phyloP scores from a whole-genome alignment of 2,888 invertebrate genomes.

The Thalpophila matura region DNA sequence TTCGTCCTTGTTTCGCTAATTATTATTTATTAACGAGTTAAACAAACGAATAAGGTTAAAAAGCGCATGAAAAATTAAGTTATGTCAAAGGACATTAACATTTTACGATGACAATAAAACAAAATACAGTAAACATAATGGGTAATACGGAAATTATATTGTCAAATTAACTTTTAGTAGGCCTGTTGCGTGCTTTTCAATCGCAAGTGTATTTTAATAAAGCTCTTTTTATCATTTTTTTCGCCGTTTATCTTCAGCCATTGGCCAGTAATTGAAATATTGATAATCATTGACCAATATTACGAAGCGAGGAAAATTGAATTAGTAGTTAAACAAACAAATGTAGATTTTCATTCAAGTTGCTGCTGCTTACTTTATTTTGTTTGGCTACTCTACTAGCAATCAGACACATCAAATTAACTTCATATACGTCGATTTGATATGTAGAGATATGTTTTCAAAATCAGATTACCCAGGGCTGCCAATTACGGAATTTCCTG shows the following conservation, averaged over 20 bases:
- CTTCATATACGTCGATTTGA: conserved; percentile 37
- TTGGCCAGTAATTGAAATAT: too few species aligned
- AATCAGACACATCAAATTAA: conserved; percentile 53
- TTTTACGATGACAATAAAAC: conserved; percentile 36
- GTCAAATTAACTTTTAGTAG: conserved; percentile 28
- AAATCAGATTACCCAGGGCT: conserved; percentile 43
- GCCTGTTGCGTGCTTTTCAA: conserved; percentile 22
- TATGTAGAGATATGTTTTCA: conserved; percentile 47
- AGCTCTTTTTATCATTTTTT: background rate
- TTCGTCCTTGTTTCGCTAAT: conserved; percentile 23
- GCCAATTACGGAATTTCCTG: conserved; percentile 29
- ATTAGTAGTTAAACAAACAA: conserved; percentile 12
- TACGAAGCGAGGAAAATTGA: too few species aligned
- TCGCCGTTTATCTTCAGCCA: too few species aligned
- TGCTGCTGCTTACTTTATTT: conserved; percentile 40
- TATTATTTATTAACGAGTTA: conserved; percentile 22
- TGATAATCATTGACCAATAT: too few species aligned
- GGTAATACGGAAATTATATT: conserved; percentile 23
- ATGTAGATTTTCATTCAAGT: conserved; percentile 12
- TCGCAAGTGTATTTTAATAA: conserved; percentile 1
- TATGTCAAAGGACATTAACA: conserved; percentile 14
- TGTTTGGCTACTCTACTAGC: conserved; percentile 41
- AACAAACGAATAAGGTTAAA: background rate
- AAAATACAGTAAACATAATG: conserved; percentile 10
- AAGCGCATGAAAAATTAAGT: conserved; percentile 2